Conservation (phyloP, 2,888 invertebrate species). For the Pseudococcus longispinus region DNA sequence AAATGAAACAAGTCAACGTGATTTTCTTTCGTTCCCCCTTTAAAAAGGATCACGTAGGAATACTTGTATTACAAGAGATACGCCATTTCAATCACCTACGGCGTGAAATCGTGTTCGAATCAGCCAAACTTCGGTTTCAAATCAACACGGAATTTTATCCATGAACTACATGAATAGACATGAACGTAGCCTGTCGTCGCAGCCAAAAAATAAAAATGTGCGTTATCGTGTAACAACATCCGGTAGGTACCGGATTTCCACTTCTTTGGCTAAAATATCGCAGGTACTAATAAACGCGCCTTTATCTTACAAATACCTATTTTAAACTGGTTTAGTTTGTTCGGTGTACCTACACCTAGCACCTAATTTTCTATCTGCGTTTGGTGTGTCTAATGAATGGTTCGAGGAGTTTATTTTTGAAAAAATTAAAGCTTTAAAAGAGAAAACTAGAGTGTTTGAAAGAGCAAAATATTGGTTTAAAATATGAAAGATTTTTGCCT, state of each 20-base stretch:
- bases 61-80: background rate
- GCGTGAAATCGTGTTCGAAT: background rate
- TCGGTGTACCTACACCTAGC: background rate
- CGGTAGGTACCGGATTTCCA: constrained; percentile 22
- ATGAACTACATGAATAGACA: background rate
- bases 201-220: background rate
- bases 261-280: background rate
- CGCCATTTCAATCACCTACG: background rate
- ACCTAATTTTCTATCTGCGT: background rate
- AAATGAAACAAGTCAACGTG: background rate
- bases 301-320: background rate
- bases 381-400: background rate
- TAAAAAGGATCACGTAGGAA: background rate
- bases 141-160: background rate
- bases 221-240: constrained; percentile 22
- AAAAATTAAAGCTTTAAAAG: background rate
- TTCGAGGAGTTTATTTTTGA: background rate
- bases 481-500: background rate
- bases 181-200: background rate
- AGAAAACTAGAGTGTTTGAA: background rate
- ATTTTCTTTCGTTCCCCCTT: background rate
- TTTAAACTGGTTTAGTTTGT: background rate
- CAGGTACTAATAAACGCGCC: background rate
- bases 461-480: background rate
- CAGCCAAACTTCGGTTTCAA: background rate